Base-by-base conservation (phyloP, 2,113 vertebrate genomes). In the Trochalopteron elliotii region DNA sequence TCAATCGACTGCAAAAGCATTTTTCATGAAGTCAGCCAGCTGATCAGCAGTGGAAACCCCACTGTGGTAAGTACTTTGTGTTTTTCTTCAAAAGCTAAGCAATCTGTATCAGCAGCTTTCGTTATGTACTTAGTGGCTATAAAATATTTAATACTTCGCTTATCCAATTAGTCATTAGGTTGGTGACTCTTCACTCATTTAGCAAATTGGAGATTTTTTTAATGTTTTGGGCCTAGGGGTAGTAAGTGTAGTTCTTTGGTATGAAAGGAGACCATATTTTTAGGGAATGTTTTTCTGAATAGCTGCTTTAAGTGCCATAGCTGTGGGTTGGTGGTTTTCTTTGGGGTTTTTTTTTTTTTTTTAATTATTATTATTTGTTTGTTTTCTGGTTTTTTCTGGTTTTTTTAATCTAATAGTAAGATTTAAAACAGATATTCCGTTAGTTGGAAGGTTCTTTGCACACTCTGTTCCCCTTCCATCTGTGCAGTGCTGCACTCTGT, bases 1-100 rank as follows among this genome's bases (percentile, higher is more conserved):
- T 99, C 99, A 49, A 99, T 99, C 67, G 99, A 98, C 98, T 99
- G 99, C 96, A 99, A 99, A 97, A 98, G 99, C 98, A 99, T 99
- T 97, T 99, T 99, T 90, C 99, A 99, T 80, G 99, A 99, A 98
- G 99, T 99, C 89, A 98, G 99, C 95, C 99, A 99, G 93, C 98
- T 99, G 94, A 99, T 99, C 98, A 99, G 99, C 98, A 99, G 99
- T 40, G 99, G 99, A 53, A 99, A 99, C 97, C 98, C 99, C 76
- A 99, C 98, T 71, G 99, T 99, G 98, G 99, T 99, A 97, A 99
- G 99, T 93, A 52, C 57, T 49, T 59, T 0, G 2, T 7, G 30
- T 31, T 57, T 67, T 59, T 97, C 35, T 82, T 94, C 64, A 57
- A 24, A 63, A 75, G 40, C 11, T 55, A 67, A 90, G n/a, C 60